Conservation (phyloP, 1,140 invertebrate species). For the Drosophila chauvacae region DNA sequence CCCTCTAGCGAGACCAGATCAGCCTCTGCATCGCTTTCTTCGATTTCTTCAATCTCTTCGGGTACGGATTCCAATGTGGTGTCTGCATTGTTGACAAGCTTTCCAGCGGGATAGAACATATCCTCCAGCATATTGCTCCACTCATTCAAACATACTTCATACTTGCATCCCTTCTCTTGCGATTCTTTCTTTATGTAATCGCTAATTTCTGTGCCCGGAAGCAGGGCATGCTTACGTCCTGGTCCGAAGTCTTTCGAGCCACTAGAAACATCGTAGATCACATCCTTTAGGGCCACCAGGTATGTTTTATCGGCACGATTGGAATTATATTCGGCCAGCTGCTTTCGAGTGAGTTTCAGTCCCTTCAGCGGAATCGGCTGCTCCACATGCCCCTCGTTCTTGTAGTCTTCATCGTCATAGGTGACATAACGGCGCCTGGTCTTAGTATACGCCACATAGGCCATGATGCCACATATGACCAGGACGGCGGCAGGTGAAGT, state of each 20-base stretch:
- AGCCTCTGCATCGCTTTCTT: neutral
- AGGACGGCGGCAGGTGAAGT: constrained; percentile 40
- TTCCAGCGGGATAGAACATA: constrained; percentile 43
- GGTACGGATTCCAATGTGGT: neutral
- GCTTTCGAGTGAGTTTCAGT: neutral
- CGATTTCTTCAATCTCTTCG: neutral
- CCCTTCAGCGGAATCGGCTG: constrained; percentile 14
- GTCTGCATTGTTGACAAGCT: neutral
- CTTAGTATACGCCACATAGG: constrained; percentile 23
- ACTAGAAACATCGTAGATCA: constrained; percentile 57
- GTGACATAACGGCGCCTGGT: constrained; percentile 12
- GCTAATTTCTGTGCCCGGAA: constrained; percentile 48
- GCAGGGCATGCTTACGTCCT: neutral
- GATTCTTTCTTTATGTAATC: constrained; percentile 8
- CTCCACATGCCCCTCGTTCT: constrained; percentile 6
- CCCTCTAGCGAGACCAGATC: no score
- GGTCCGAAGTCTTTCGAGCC: constrained; percentile 55
- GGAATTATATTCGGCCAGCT: constrained; percentile 26
- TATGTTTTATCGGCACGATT: constrained; percentile 14
- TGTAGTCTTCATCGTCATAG: constrained; percentile 63
- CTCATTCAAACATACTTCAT: neutral
- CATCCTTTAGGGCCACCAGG: constrained; percentile 34
- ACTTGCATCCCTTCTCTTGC: neutral
- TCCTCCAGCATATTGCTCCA: constrained; percentile 48
- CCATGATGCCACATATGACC: constrained; percentile 21